Evolutionary conservation across 2,113 vertebrate species (phyloP), one percentile per base, ranked within the genome.

Genomic region (Poicephalus gulielmi): DNA sequence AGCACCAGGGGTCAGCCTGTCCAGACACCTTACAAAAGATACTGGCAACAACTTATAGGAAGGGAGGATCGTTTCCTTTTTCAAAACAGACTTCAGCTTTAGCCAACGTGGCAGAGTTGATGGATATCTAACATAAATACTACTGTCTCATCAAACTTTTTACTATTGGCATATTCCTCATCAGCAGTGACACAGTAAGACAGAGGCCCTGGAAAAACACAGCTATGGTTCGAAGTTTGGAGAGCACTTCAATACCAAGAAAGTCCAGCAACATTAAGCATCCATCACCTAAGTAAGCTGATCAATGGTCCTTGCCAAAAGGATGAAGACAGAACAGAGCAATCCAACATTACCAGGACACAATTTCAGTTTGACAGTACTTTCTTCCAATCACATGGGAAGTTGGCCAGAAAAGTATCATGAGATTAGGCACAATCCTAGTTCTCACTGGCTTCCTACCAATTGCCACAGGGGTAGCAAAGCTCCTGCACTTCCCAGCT

Each of bases 21-120:
- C 66, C 88, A 93, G 52, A 71, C 67, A 94, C 75, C 70, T 96
- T 68, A 69, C 47, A 82, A 84, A 84, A 95, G 91, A 95, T 89
- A 94, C 8, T 28, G 33, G 30, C 63, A 82, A 37, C 81, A 47
- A 60, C 73, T 67, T 11, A 50, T 1, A 84, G 62, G 52, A 89
- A 57, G 43, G 30, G 33, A 89, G 33, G 17, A 11, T 23, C 52
- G 53, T 25, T 90, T 33, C 43, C 27, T 60, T 82, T 89, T 49
- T 67, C 80, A 33, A 55, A 86, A 63, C 19, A 76, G 37, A 41
- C 3, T 62, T 70, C 73, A 88, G 35, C 35, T 73, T 79, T 30
- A 73, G 37, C 52, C n/a, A 81, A 13, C 1, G 1, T 7, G 20
- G 43, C 73, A 69, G 7, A 80, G 37, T n/a, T 77, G n/a, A 22